Conservation (phyloP, 2,113 vertebrate species). For the Tiliqua scincoides region DNA sequence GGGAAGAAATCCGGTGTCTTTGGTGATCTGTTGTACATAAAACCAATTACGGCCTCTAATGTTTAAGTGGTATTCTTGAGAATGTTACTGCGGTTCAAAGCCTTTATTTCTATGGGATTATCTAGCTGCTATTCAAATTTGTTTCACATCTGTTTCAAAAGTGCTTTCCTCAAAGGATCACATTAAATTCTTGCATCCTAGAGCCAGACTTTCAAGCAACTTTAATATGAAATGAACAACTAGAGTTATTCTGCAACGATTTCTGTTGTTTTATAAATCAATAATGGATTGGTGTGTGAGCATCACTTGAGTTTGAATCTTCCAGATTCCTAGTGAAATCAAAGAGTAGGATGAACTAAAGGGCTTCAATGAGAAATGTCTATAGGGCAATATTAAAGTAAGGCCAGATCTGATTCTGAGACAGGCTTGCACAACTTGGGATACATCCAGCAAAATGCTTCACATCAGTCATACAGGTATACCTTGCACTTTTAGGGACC, state of each 20-base stretch:
- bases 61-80: constrained; percentile 45
- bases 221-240: constrained; percentile 49
- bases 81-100: constrained; percentile 32
- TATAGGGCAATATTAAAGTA: background rate
- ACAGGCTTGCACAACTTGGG: too few relatives aligned
- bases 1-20: constrained; percentile 58
- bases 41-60: constrained; percentile 61
- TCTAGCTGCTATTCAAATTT: constrained; percentile 53
- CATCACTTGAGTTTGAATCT: constrained; percentile 3
- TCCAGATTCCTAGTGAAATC: background rate
- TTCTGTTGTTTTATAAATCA: constrained; percentile 24
- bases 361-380: background rate
- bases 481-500: too few relatives aligned
- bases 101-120: constrained; percentile 43
- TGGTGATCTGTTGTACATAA: constrained; percentile 55
- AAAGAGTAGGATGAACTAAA: background rate
- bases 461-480: too few relatives aligned
- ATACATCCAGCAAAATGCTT: too few relatives aligned
- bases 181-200: constrained; percentile 53
- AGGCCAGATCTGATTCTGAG: too few relatives aligned
- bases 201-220: constrained; percentile 41
- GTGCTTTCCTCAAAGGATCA: constrained; percentile 31
- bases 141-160: constrained; percentile 54
- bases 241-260: too few relatives aligned
- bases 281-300: constrained; percentile 39